These are phyloP conservation scores for Taxidea taxus DNA, from an alignment of 2,113 vertebrate species.

Conservation along the genomic window DNA sequence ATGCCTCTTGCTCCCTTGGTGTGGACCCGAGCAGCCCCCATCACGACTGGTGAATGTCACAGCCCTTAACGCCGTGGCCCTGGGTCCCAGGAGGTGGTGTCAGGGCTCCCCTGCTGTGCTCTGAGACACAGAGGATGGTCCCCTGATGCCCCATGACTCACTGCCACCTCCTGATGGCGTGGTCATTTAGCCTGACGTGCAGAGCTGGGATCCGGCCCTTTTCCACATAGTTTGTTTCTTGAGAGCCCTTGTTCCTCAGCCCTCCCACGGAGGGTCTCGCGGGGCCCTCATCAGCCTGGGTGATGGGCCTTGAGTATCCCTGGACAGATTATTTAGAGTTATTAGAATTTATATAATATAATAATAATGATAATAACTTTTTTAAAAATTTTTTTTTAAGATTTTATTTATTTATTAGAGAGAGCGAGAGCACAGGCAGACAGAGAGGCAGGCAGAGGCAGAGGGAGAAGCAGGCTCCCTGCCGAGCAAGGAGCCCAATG, in stretches of 20 bases:
- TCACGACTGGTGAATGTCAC: background rate
- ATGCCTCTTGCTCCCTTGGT: accelerated
- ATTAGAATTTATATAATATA: background rate
- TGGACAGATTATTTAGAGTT: background rate
- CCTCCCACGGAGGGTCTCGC: background rate
- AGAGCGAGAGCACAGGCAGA: no score
- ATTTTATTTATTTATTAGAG: no score
- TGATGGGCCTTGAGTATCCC: background rate
- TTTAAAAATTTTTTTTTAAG: no score
- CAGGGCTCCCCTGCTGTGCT: background rate
- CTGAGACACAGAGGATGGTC: background rate
- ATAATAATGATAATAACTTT: background rate
- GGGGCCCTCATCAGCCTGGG: background rate
- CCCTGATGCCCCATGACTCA: background rate
- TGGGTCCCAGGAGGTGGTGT: background rate
- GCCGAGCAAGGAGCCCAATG: no score
- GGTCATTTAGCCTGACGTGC: accelerated
- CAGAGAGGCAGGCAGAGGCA: no score
- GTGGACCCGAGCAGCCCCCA: background rate
- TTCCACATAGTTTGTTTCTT: background rate
- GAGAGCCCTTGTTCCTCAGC: background rate
- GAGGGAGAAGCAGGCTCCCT: no score
- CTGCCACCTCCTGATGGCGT: background rate
- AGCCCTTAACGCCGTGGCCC: no score
- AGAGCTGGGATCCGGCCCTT: background rate